Percentiles rank a stretch among this genome's conserved stretches.
Conservation (phyloP, 2,797 vertebrate genomes). For the Myotis planiceps region DNA sequence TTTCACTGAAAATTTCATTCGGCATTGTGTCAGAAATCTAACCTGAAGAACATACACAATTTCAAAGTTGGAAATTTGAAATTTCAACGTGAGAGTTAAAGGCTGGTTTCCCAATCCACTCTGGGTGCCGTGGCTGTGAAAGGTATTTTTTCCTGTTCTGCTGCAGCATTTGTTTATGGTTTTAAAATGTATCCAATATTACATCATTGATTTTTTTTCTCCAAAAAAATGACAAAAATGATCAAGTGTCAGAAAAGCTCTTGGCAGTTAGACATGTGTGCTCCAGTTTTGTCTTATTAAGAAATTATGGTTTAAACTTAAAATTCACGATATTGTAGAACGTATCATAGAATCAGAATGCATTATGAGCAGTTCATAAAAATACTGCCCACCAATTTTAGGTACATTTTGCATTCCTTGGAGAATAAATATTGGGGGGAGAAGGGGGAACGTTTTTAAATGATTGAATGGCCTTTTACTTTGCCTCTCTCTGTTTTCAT, state of each 20-base stretch:
- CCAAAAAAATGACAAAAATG: not conserved
- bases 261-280: not conserved
- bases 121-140: not conserved
- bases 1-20: conserved; percentile 9
- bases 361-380: not conserved
- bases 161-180: not conserved
- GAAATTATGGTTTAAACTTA: conserved; percentile 11
- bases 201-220: not conserved
- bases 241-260: not conserved
- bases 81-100: not conserved
- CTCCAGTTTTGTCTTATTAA: conserved; percentile 26
- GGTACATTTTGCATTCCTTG: not conserved
- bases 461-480: not conserved
- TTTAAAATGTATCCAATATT: conserved; percentile 24
- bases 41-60: not conserved
- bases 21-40: not conserved
- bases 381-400: not conserved
- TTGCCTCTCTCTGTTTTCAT: not conserved
- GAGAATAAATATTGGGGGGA: not conserved
- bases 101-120: not conserved
- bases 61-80: not conserved
- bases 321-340: not conserved
- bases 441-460: not conserved
- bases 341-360: not conserved
- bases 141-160: not conserved